Base-by-base conservation (phyloP, 92 coral and sea anemone genomes). In the Zoanthus gigantus region DNA sequence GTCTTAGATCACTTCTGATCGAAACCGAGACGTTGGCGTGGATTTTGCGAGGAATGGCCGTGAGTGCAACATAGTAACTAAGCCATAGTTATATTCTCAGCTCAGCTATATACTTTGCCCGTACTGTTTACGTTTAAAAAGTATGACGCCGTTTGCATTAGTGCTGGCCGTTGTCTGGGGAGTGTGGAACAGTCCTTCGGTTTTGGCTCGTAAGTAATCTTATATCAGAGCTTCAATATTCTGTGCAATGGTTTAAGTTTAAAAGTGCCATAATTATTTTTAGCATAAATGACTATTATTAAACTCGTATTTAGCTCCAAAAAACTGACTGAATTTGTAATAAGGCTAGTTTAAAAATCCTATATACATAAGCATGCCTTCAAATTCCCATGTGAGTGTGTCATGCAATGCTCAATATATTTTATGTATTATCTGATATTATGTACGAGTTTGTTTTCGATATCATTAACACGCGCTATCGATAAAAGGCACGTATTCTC, bases 31-130 rank as follows among this genome's bases (percentile, higher is more conserved):
- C 85, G 66, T 66, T 81, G 74, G 85, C 74, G 61, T 44, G 63
- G 85, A 66, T 81, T 81, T 66, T 81, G 74, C 85, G 76, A 65
- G 85, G 74, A 81, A 81, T 81, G 85, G 75, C 85, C 44, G 85
- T 46, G 85, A 81, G 74, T 81, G 76, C 71, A 18, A 58, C 60
- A 65, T 81, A 23, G 34, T 79, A 37, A 66, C 46, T 81, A 29
- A 14, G 7, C 31, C 5, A 66, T 37, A 66, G 44, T 45, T 46
- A 14, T 18, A 45, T 81, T 75, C 85, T 67, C 65, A 66, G 85
- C 85, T 81, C 85, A 46, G 74, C 60, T 54, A 4, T 15, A 13
- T 67, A 81, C 44, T 81, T 63, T 31, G n/a, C 74, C 5, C 5
- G 47, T 31, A 66, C 34, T 11, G 57, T 0, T 45, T 67, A 67